Base-by-base conservation (phyloP, 2,888 invertebrate species). In the Bellardia pandia region DNA sequence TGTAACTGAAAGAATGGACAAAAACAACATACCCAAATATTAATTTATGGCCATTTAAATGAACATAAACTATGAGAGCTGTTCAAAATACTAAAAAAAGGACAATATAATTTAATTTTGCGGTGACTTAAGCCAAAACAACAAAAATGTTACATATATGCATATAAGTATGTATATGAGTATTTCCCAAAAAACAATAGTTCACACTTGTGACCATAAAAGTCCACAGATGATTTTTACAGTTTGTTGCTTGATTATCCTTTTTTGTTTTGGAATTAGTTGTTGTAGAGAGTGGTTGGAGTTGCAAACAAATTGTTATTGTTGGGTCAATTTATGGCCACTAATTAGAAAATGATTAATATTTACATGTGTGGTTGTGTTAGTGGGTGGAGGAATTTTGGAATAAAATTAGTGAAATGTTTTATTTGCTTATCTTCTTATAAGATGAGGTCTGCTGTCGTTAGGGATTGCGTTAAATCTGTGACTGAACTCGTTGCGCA, bases 21-120 rank as follows among this genome's bases (percentile, higher is more conserved):
- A 23, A n/a, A 60, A 62, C 16, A 48, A 66, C 48, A 40, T 75
- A 62, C 56, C 60, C 51, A 85, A 82, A 87, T 82, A 87, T 75
- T 87, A 78, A 87, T 88, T 88, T 88, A 88, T 88, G 86, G 16
- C 86, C 84, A 78, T 87, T 87, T 87, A 87, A 87, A 87, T 85
- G 75, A 87, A 87, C 81, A 87, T 85, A 82, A 83, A 86, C 71
- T 58, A 37, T n/a, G 51, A 76, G 66, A 89, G 86, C 89, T 89
- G 90, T 90, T 91, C 89, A 90, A 91, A 91, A 90, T 23, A 68
- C 7, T 45, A 13, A 90, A 91, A 91, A 91, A 91, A 91, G 91
- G 91, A 92, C 91, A 92, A 91, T 92, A 91, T 91, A 92, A 92
- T 92, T 92, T 91, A 91, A 92, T 92, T 91, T 92, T 86, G 90